phyloP scores from a whole-genome alignment of 2,113 vertebrate genomes.

The Dendrocopos noguchii region DNA sequence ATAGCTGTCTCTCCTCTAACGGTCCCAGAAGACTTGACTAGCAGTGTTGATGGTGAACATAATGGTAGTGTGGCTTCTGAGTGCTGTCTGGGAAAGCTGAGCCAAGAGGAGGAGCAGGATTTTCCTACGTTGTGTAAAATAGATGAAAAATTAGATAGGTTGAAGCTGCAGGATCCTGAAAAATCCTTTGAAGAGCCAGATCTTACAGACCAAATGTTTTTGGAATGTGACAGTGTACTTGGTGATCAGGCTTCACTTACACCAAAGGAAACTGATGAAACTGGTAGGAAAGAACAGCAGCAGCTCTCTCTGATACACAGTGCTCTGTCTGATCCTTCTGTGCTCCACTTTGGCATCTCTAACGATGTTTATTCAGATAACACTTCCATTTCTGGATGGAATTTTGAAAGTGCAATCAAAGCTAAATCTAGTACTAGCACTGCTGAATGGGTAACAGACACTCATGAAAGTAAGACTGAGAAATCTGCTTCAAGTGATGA shows the following conservation, averaged over 20 bases:
- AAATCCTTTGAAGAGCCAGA: slow-evolving; percentile 5
- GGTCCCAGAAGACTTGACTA: not conserved
- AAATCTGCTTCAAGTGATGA: slow-evolving; percentile 88
- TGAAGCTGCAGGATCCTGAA: not conserved
- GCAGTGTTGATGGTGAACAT: not conserved
- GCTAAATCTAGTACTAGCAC: not conserved
- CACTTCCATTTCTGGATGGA: not conserved
- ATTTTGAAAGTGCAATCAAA: not conserved
- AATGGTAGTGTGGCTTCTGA: not conserved
- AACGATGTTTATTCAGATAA: not conserved
- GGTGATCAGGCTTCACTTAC: not conserved
- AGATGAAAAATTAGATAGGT: not conserved
- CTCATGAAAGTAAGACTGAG: slow-evolving; percentile 5
- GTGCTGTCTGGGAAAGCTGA: not conserved
- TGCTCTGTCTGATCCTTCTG: not conserved
- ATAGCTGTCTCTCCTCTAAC: not conserved
- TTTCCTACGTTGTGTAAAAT: not conserved
- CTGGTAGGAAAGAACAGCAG: not conserved
- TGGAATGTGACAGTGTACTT: not conserved
- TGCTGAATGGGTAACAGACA: not conserved
- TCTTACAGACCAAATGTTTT: not conserved
- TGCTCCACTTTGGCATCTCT: not conserved
- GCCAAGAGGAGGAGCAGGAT: slow-evolving; percentile 3
- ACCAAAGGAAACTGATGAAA: not conserved
- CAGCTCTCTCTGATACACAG: not conserved